Evolutionary conservation across 2,888 invertebrate genomes (phyloP), one percentile per base, ranked within the genome.

Genomic region (Tipula confusa): DNA sequence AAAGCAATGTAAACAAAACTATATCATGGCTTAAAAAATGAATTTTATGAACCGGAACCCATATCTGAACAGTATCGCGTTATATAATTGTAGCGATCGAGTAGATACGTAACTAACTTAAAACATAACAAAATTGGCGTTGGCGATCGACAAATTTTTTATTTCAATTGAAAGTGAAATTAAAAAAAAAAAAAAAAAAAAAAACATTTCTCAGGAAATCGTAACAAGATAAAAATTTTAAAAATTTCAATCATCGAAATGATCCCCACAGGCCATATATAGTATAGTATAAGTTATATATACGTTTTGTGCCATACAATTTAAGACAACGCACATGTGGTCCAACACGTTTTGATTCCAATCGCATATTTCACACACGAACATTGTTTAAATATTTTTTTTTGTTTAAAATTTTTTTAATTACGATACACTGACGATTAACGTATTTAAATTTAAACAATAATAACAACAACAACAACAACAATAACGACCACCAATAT

Each of bases 41-140:
- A n/a, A n/a, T n/a, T n/a, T n/a, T n/a, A n/a, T 64, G 24, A 64
- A 64, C 64, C 64, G 64, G 64, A 64, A 64, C 64, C 64, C 64
- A 64, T 64, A 64, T 64, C 64, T 24, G 64, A 64, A 24, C 11
- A 13, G 2, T 64, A n/a, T n/a, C n/a, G n/a, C 4, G 43, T 43
- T 64, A 9, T 24, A 64, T 64, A 64, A 64, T 64, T 24, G n/a
- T 24, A 24, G 24, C 9, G 24, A 24, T 24, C 24, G 13, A 64
- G 43, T 7, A n/a, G n/a, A n/a, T n/a, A n/a, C n/a, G n/a, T n/a
- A 43, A 64, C 24, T 33, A 24, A 11, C 9, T 24, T 24, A 11
- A 64, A 18, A 64, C 64, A 9, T 7, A 64, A 64, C 24, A 64
- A 64, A 24, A 24, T 64, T 24, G 2, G 24, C 24, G 64, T 64